These are phyloP conservation scores for Oconnorella tubifera DNA, from an alignment of 2,888 invertebrate genomes.

Conservation along the genomic window DNA sequence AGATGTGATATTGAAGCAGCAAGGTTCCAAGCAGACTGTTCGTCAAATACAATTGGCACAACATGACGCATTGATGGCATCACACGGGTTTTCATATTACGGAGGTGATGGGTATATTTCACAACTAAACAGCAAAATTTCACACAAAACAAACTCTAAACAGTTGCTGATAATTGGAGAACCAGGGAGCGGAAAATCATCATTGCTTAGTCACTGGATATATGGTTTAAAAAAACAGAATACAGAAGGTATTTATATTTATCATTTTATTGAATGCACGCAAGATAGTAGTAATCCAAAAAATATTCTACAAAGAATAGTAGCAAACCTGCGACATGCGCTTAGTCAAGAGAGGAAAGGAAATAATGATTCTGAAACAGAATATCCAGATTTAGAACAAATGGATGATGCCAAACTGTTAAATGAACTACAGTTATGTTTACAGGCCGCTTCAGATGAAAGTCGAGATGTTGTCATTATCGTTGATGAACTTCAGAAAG, in stretches of 20 bases:
- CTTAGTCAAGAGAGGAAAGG: not conserved
- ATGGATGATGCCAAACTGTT: not conserved
- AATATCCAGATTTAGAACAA: not conserved
- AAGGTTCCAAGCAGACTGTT: not conserved
- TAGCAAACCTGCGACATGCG: not conserved
- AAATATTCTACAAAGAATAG: conserved; percentile 2
- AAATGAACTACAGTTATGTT: conserved; percentile 6
- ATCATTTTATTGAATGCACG: conserved; percentile 42
- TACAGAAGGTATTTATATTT: conserved; percentile 33
- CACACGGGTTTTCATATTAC: not conserved
- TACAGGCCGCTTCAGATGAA: not conserved
- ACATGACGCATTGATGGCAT: conserved; percentile 2
- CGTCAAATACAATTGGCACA: not conserved
- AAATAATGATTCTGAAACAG: not conserved
- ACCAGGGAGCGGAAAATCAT: conserved; percentile 46
- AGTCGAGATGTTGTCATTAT: conserved; percentile 7
- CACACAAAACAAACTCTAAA: not conserved
- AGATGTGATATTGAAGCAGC: conserved; percentile 10
- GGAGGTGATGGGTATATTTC: conserved; percentile 5
- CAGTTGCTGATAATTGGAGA: conserved; percentile 40
- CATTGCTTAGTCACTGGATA: conserved; percentile 42
- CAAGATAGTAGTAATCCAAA: conserved; percentile 11
- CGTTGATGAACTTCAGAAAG: conserved; percentile 11
- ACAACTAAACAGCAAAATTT: conserved; percentile 6
- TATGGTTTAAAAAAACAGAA: conserved; percentile 27